Evolutionary conservation across 92 coral and sea anemone species (phyloP), one percentile per base, ranked within the genome.

Genomic region (Heteractis magnifica): DNA sequence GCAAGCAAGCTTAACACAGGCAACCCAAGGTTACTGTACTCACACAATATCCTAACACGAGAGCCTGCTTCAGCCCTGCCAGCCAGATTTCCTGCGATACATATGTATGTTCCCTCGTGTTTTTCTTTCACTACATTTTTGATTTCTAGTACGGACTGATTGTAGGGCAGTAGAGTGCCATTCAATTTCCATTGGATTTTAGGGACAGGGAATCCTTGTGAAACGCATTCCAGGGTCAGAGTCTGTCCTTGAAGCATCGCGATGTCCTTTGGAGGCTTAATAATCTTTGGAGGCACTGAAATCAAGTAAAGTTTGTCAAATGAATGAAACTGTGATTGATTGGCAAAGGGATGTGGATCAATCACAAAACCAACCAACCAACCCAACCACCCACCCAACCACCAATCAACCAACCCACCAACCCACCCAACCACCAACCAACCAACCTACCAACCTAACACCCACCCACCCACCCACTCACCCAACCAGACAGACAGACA

Each of bases 161-260:
- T 94, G 59, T 72, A 34, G 49, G 83, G 49, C 64, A 90, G 58
- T n/a, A 77, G 52, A 14, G 86, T 88, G 70, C 85, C 95, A 56
- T 94, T 92, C 15, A 87, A 83, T 21, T 77, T 77, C 98, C 98
- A 94, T 15, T 77, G 86, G 65, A 94, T 77, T 50, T 85, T 50
- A 13, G 98, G 98, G 44, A 84, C 83, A 64, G 98, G 98, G 10
- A 92, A 89, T 53, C 98, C 95, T 26, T 78, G 59, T 49, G 93
- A 81, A 21, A 86, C 89, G 77, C 98, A 94, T 65, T 86, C 87
- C 10, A 94, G 87, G 18, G 84, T 87, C 59, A 94, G 68, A 2
- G 92, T 89, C 50, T 94, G 88, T 6, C 98, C 98, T 62, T 92
- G 90, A 26, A 80, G 82, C 14, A 94, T 79, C 44, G 92, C 56